phyloP scores from a whole-genome alignment of 2,797 vertebrate species.

The Cephalopachus bancanus region DNA sequence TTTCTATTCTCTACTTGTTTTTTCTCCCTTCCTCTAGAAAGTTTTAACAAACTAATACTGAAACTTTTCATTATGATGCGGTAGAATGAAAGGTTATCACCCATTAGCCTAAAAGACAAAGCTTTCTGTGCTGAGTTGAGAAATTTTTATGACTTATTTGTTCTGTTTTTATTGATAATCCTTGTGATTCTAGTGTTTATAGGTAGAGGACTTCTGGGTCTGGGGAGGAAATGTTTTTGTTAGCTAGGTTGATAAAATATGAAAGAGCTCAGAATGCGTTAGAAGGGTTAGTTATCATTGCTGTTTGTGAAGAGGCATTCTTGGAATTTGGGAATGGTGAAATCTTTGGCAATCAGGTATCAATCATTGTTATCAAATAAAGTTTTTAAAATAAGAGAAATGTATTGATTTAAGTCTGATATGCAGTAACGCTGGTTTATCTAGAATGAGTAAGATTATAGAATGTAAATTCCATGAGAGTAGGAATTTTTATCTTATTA shows the following conservation, averaged over 20 bases:
- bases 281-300: background rate
- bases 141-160: background rate
- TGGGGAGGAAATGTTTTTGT: background rate
- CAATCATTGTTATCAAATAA: background rate
- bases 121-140: background rate
- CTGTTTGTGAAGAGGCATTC: background rate
- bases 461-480: background rate
- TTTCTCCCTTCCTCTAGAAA: background rate
- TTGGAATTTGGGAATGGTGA: background rate
- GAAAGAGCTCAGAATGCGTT: background rate
- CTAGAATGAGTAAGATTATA: background rate
- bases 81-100: background rate
- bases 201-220: background rate
- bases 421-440: background rate
- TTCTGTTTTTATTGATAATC: background rate
- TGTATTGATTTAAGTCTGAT: background rate
- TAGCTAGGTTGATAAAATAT: slow-evolving; percentile 17
- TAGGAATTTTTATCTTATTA: slow-evolving; percentile 17
- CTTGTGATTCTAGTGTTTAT: background rate
- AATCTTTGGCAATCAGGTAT: background rate
- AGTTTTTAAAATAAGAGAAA: background rate
- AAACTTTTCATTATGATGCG: background rate
- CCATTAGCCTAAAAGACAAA: background rate
- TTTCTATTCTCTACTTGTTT: background rate
- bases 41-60: background rate